phyloP scores from a whole-genome alignment of 2,888 invertebrate species.

The Punctoribates punctum region DNA sequence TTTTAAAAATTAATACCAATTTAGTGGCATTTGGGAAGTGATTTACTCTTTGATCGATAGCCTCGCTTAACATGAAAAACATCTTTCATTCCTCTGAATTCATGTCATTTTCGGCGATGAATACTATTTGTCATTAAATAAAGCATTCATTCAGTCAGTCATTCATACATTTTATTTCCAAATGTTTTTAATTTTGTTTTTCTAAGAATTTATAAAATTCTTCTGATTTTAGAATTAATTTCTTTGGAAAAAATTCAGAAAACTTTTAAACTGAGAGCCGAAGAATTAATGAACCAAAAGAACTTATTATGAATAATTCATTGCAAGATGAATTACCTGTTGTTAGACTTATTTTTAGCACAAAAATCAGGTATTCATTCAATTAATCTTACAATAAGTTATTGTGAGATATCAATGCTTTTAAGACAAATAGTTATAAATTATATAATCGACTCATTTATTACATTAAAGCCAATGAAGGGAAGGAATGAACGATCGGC shows the following conservation, averaged over 20 bases:
- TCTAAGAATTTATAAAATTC: neutral
- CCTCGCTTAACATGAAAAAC: slow-evolving; percentile 2
- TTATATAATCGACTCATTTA: neutral
- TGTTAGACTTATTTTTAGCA: neutral
- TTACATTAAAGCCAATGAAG: neutral
- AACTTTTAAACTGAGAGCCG: neutral
- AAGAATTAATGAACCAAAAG: slow-evolving; percentile 2
- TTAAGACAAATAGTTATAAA: neutral
- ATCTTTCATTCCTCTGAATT: neutral
- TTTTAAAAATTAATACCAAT: slow-evolving; percentile 6
- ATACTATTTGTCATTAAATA: no score
- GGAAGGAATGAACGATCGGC: neutral
- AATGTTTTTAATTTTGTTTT: neutral
- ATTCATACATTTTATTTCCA: neutral
- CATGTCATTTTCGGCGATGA: neutral
- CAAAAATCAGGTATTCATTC: slow-evolving; percentile 6
- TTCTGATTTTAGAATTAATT: neutral
- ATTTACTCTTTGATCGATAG: slow-evolving; percentile 1
- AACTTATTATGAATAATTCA: neutral
- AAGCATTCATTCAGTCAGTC: neutral
- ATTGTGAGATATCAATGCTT: neutral
- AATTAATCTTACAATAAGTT: slow-evolving; percentile 14
- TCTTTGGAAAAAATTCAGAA: neutral
- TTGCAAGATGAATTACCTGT: slow-evolving; percentile 1
- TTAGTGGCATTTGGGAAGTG: neutral